Evolutionary conservation across 1,140 invertebrate genomes (phyloP), one percentile per base, ranked within the genome.

Genomic region (Triops cancriformis): DNA sequence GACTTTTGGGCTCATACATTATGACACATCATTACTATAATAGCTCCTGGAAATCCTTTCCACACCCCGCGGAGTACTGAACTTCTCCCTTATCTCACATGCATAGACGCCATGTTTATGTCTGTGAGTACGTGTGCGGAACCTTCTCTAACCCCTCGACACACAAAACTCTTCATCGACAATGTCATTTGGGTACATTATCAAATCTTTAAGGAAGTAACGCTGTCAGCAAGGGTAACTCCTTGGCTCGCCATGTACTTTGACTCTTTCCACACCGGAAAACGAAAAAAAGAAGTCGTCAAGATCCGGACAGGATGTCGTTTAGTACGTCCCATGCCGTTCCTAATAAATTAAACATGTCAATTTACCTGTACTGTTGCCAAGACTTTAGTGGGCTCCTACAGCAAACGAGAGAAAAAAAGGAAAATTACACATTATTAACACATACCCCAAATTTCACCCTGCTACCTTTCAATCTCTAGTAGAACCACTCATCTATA

Each of bases 381-480:
- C 72, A 79, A 18, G 77, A 74, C 28, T 76, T 73, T 41, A 43
- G 72, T 26, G 77, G 72, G 42, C 72, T 78, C 77, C 77, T 78
- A 43, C 3, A 41, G 73, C 10, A 78, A 77, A 5, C 18, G 45
- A 73, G 12, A 41, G 26, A 77, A 41, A 64, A 64, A 64, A 64
- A 64, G 45, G 14, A 64, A 18, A 23, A 64, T 64, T 64, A 64
- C 23, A 64, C 51, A 64, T 18, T 64, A 64, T 18, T 64, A 23
- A 18, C 14, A 64, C 51, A 2, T n/a, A 64, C 31, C 31, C 2
- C 51, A 64, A 64, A 23, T 64, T 18, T 64, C 51, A 64, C 51
- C 51, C 51, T 64, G 6, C 14, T 64, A 45, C 18, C 11, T 7
- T 45, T 12, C 43, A 45, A 11, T 12, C 18, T n/a, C n/a, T n/a